Conservation (phyloP, 2,797 vertebrate species). For the Otolemur crassicaudatus region DNA sequence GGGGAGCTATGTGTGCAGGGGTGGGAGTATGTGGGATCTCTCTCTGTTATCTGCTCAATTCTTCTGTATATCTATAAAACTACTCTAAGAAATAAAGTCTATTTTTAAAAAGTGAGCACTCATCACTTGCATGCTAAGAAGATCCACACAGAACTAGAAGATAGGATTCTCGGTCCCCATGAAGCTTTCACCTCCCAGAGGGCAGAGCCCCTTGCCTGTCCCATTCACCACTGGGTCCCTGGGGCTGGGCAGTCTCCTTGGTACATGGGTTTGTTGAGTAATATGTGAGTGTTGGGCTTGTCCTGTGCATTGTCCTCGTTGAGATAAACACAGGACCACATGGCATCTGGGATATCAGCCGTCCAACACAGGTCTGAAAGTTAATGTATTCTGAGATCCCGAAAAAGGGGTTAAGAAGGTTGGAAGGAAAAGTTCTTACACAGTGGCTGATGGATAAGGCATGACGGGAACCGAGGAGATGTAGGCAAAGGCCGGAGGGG, state of each 20-base stretch:
- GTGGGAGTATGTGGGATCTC: not conserved
- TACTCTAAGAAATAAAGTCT: not conserved
- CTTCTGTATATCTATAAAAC: not conserved
- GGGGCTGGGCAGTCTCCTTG: not conserved
- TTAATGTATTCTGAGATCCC: accelerated
- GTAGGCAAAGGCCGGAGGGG: slow-evolving; percentile 77
- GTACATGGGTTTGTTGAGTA: not conserved
- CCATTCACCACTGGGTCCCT: not conserved
- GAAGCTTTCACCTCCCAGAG: not conserved
- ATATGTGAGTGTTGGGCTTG: not conserved
- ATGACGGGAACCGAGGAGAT: slow-evolving; percentile 85
- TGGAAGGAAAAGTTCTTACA: slow-evolving; percentile 87
- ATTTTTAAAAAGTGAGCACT: not conserved
- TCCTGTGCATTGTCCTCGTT: accelerated
- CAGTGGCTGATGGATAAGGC: slow-evolving; percentile 81
- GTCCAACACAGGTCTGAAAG: not conserved
- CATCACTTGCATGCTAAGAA: not conserved
- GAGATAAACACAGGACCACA: not conserved
- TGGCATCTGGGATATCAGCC: not conserved
- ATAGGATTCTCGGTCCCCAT: not conserved
- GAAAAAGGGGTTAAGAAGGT: too few relatives aligned
- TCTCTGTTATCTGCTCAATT: not conserved
- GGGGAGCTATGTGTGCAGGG: not conserved
- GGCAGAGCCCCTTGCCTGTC: not conserved
- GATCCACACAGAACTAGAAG: not conserved